Base-by-base conservation (phyloP, 2,888 invertebrate genomes). In the Meandrusa payeni region DNA sequence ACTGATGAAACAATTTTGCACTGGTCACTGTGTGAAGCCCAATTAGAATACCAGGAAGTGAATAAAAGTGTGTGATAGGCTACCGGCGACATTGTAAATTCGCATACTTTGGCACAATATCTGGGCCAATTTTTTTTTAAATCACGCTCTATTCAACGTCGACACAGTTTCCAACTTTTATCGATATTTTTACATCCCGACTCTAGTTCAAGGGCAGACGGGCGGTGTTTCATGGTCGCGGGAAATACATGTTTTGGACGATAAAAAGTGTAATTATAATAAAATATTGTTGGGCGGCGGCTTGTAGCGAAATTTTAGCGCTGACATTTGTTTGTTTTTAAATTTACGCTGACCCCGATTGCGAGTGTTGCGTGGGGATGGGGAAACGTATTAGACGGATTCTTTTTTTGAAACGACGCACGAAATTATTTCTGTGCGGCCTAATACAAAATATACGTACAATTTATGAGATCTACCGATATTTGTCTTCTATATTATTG, bases 151-250 rank as follows among this genome's bases (percentile, higher is more conserved):
- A 54, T 55, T 62, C 56, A 59, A 61, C 53, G 48, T 44, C 47
- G 48, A 37, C 44, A 45, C 50, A 41, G 41, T 52, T 51, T 42
- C 41, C 48, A 37, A 38, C 36, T 41, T 23, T 45, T 50, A 51
- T 52, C 51, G 50, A 51, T 51, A 42, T 38, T 42, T 36, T 39
- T 31, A 44, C 38, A 6, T 19, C 48, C 42, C 58, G 50, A 53
- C 66, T 61, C 67, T 73, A 64, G 67, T 68, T 71, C 72, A 74
- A 74, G 74, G 73, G 47, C 63, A 62, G 55, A 52, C 55, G 47
- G 47, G 51, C 59, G 55, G 60, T 46, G 41, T 47, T 46, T 64
- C 63, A 64, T 55, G 61, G 61, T 39, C 60, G 54, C 42, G 47
- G 41, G 51, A 32, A 20, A 20, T 54, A 46, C 43, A 44, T 47